Conservation (phyloP, 2,888 invertebrate genomes). For the Pilophorus perplexus region DNA sequence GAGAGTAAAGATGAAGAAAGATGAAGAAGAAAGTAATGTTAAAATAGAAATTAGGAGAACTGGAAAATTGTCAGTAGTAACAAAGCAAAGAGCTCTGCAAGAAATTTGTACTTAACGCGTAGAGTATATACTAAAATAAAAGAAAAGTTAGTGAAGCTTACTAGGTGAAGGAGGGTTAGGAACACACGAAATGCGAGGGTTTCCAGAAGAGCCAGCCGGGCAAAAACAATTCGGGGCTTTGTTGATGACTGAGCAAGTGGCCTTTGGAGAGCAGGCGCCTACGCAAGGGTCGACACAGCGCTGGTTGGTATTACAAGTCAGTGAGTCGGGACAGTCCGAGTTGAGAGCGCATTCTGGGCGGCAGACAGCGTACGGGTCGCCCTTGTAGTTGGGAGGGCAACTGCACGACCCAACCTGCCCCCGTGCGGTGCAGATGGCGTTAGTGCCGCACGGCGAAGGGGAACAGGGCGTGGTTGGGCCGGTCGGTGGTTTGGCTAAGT, state of each 20-base stretch:
- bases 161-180: conserved; percentile 45
- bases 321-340: conserved; percentile 63
- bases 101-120: too few species aligned
- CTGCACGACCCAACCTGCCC: conserved; percentile 57
- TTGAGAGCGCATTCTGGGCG: conserved; percentile 75
- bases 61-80: background rate
- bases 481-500: conserved; percentile 19
- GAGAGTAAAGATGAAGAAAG: background rate
- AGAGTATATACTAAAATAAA: conserved; percentile 13
- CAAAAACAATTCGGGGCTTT: conserved; percentile 79
- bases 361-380: conserved; percentile 56
- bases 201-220: conserved; percentile 60
- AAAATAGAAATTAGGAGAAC: background rate
- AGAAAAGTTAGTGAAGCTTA: conserved; percentile 47
- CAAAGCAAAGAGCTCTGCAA: too few species aligned
- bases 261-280: conserved; percentile 55
- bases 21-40: conserved; percentile 3
- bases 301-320: conserved; percentile 67
- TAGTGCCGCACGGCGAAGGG: conserved; percentile 52
- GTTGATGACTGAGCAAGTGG: conserved; percentile 70
- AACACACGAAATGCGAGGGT: conserved; percentile 61
- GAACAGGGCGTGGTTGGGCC: conserved; percentile 49
- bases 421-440: conserved; percentile 52
- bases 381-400: conserved; percentile 61
- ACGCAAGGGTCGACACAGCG: conserved; percentile 58